phyloP scores from a whole-genome alignment of 2,113 vertebrate genomes.

The Eupsittula cactorum region DNA sequence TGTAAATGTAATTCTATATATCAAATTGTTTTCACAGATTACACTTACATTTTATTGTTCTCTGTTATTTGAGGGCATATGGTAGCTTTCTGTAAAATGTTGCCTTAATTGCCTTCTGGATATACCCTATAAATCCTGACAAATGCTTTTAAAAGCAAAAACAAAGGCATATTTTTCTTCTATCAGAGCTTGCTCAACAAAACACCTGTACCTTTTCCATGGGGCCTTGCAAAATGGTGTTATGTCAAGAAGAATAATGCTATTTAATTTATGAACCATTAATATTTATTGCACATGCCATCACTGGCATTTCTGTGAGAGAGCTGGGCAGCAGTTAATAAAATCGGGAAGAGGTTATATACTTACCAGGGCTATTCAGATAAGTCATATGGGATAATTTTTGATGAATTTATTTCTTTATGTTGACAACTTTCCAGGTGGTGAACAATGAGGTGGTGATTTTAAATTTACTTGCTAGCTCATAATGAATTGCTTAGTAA shows the following conservation, averaged over 20 bases:
- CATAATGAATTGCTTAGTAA: background rate
- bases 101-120: background rate
- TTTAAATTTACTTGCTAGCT: background rate
- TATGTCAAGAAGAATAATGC: constrained; percentile 51
- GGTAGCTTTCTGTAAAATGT: constrained; percentile 16
- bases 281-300: constrained; percentile 53
- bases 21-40: background rate
- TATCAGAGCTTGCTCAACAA: background rate
- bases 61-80: constrained; percentile 23
- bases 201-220: background rate
- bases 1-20: constrained; percentile 18
- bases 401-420: background rate
- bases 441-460: background rate
- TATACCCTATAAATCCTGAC: constrained; percentile 27
- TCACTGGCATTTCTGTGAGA: constrained; percentile 8
- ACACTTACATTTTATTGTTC: background rate
- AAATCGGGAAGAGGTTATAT: background rate
- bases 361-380: background rate
- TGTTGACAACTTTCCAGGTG: background rate
- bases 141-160: constrained; percentile 30
- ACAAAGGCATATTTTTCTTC: constrained; percentile 26
- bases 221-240: constrained; percentile 20
- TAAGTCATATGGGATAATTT: background rate
- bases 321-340: constrained; percentile 28
- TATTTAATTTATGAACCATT: constrained; percentile 47